phyloP scores from a whole-genome alignment of 2,797 vertebrate species.

The Cuniculus paca region DNA sequence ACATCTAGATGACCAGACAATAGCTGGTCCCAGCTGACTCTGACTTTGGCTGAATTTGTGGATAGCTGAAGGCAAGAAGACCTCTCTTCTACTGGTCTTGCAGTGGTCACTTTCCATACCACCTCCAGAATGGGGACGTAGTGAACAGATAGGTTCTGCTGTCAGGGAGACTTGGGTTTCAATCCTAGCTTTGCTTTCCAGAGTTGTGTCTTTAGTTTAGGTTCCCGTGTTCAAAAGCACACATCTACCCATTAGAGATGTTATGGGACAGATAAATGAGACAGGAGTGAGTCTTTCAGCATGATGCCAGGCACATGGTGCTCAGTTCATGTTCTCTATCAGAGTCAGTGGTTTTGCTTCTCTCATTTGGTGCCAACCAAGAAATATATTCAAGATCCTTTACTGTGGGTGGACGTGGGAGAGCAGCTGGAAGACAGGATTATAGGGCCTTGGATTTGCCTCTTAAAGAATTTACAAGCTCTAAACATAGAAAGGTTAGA shows the following conservation, averaged over 20 bases:
- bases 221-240: neutral
- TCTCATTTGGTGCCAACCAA: neutral
- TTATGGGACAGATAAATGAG: no score
- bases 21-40: neutral
- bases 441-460: neutral
- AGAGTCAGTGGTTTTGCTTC: neutral
- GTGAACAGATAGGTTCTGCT: neutral
- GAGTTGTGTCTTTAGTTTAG: neutral
- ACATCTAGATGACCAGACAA: neutral
- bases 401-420: accelerated
- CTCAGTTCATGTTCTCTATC: neutral
- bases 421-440: neutral
- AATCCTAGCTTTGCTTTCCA: neutral
- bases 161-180: neutral
- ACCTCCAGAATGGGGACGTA: neutral
- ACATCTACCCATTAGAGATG: accelerated
- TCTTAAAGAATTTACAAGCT: neutral
- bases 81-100: neutral
- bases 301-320: neutral
- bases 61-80: neutral
- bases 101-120: neutral
- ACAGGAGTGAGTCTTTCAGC: neutral
- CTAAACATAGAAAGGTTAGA: neutral
- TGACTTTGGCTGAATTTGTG: neutral
- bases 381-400: neutral